Evolutionary conservation across 2,797 vertebrate genomes (phyloP), one percentile per base, ranked within the genome.

Genomic region (Hemitrygon akajei): DNA sequence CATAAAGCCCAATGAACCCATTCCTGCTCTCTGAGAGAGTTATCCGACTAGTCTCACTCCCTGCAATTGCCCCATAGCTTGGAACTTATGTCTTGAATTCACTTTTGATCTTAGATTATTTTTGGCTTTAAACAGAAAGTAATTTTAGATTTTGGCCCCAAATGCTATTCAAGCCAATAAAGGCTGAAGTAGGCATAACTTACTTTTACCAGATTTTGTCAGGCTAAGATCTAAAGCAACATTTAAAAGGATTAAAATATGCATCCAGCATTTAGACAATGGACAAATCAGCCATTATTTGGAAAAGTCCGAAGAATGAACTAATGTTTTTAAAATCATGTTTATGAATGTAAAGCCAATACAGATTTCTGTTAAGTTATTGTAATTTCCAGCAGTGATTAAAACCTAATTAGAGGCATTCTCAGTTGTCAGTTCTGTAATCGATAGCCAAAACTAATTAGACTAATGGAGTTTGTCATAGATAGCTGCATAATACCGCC

Each of bases 401-500:
- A 93, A 75, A 47, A 73, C 20, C 71, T 56, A 92, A 56, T 75
- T 11, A 75, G 69, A 73, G 91, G 56, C 89, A 92, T 73, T 73
- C 22, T 22, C 89, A 92, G 69, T 27, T 92, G 69, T 73, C 25
- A 92, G 69, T 40, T 40, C 66, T 92, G 22, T 73, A 73, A 20
- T 47, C 37, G 0, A 30, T 92, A 92, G 25, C 22, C 89, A 40
- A 47, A 47, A 47, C 89, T 5, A 75, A 75, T 91, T 69, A 37
- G n/a, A n/a, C 34, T 40, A 86, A 71, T 89, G 56, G n/a, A 66
- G 30, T 66, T 91, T 69, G 14, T 91, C 60, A 69, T 40, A 11
- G 37, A 40, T 6, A 18, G 56, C 69, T 92, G 69, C 25, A 92
- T 56, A 93, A n/a, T 93, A 25, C 27, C 47, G 37, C 91, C 91